Conservation (phyloP, 2,797 vertebrate genomes). For the Gambusia yucatana region DNA sequence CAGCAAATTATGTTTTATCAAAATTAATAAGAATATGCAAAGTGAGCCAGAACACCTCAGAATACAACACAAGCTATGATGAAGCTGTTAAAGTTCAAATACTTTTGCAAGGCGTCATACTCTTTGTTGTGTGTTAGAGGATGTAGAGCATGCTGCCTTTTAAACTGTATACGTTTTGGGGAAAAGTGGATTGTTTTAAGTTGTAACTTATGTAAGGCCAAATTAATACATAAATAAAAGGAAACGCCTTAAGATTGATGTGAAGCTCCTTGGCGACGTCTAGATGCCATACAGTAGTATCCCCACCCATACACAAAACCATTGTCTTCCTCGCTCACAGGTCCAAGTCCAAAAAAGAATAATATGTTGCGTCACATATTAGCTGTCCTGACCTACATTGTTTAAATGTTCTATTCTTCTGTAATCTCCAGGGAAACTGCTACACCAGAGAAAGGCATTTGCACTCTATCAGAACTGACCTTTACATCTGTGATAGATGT, state of each 20-base stretch:
- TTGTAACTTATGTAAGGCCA: constrained; percentile 36
- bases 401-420: constrained; percentile 71
- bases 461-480: constrained; percentile 64
- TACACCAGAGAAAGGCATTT: constrained; percentile 40
- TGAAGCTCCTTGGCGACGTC: constrained; percentile 44
- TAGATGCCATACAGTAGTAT: constrained; percentile 16
- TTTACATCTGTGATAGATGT: constrained; percentile 51
- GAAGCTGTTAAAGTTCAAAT: not conserved
- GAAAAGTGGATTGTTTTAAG: not conserved
- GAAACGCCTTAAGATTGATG: constrained; percentile 46
- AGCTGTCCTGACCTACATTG: constrained; percentile 35
- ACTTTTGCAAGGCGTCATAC: not conserved
- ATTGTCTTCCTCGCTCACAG: constrained; percentile 41
- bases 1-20: not conserved
- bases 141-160: not conserved
- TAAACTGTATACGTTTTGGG: not conserved
- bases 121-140: not conserved
- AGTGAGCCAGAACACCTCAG: not conserved
- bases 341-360: constrained; percentile 48
- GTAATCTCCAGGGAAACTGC: constrained; percentile 40
- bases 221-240: constrained; percentile 58
- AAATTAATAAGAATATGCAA: not conserved
- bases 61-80: not conserved
- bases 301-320: constrained; percentile 60
- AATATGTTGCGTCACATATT: constrained; percentile 27